phyloP scores from a whole-genome alignment of 1,140 invertebrate genomes.

The Hyposmocoma kahamanoa region DNA sequence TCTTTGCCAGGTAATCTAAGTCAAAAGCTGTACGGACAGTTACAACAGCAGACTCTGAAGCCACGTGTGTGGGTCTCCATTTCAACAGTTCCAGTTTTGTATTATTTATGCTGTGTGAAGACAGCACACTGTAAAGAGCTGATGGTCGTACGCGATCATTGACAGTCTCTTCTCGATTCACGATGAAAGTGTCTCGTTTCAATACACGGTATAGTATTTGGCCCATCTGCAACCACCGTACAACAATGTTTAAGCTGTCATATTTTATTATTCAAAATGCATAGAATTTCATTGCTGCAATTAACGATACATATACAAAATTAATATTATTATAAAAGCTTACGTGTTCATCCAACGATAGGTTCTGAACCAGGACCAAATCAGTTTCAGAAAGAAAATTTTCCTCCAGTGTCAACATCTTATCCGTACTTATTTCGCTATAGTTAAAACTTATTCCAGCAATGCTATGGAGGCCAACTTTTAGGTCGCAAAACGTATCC shows the following conservation, averaged over 20 bases:
- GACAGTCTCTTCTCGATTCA: constrained; percentile 10
- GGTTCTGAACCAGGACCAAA: constrained; percentile 17
- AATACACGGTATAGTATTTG: constrained; percentile 14
- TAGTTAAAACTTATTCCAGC: constrained; percentile 13
- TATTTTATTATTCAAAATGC: no score
- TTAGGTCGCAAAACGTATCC: constrained; percentile 13
- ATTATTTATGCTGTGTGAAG: background rate
- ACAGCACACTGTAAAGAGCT: constrained; percentile 14
- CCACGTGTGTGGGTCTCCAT: constrained; percentile 12
- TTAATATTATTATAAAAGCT: no score
- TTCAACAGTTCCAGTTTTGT: constrained; percentile 10
- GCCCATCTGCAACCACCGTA: no score
- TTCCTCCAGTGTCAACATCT: constrained; percentile 4
- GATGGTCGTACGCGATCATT: constrained; percentile 6
- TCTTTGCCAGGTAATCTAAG: background rate
- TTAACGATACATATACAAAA: no score
- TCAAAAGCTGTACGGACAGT: constrained; percentile 2
- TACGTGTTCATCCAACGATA: constrained; percentile 20
- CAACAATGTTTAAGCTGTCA: no score
- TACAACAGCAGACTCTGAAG: constrained; percentile 1
- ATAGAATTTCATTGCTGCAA: no score
- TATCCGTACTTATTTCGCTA: constrained; percentile 7
- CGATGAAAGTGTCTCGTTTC: constrained; percentile 10
- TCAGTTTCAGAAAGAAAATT: constrained; percentile 6
- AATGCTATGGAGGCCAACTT: constrained; percentile 6